These are phyloP conservation scores for Cyprinodon variegatus DNA, from an alignment of 2,113 vertebrate genomes.

Conservation along the genomic window DNA sequence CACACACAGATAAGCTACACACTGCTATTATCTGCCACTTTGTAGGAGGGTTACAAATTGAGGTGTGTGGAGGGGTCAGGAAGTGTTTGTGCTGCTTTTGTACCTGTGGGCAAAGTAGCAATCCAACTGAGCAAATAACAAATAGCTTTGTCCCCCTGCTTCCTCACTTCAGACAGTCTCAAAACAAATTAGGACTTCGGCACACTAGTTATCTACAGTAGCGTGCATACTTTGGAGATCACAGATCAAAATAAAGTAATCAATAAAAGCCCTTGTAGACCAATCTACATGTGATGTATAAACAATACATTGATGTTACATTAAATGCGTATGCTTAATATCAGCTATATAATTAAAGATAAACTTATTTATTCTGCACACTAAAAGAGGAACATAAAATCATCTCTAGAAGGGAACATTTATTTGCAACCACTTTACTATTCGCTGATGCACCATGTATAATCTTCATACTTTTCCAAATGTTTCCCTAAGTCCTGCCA, in stretches of 20 bases:
- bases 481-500: conserved; percentile 31
- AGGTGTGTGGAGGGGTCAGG: conserved; percentile 55
- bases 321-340: not conserved
- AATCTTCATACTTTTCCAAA: conserved; percentile 18
- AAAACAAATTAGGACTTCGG: conserved; percentile 22
- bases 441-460: not conserved
- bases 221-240: conserved; percentile 6
- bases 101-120: conserved; percentile 36
- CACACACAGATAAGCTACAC: conserved; percentile 1
- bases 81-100: conserved; percentile 31
- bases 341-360: not conserved
- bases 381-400: conserved; percentile 10
- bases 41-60: conserved; percentile 60
- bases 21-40: conserved; percentile 45
- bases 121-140: conserved; percentile 50
- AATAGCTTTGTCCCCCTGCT: conserved; percentile 44
- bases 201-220: conserved; percentile 22
- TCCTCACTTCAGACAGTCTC: conserved; percentile 51
- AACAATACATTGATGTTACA: not conserved
- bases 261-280: not conserved
- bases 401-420: conserved; percentile 19
- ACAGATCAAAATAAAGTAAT: conserved; percentile 4
- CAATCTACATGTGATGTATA: not conserved
- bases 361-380: conserved; percentile 8
- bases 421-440: conserved; percentile 26